Evolutionary conservation across 1,140 invertebrate species (phyloP), one percentile per base, ranked within the genome.

Genomic region (Streblospio benedicti): DNA sequence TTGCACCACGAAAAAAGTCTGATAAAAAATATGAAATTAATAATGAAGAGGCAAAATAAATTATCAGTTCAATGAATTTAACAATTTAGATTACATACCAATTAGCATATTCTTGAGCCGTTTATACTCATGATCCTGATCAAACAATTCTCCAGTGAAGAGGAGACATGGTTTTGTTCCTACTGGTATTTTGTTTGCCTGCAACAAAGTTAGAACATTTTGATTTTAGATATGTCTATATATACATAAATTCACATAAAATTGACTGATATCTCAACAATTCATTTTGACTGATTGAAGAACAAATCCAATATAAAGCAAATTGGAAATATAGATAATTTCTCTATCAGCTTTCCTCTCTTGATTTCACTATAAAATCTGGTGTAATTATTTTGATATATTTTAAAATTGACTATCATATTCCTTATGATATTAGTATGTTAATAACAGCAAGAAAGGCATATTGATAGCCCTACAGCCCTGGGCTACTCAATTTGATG

Each of bases 101-200:
- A 82, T 77, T 35, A 98, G 83, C 18, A 98, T 72, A 74, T 90
- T 96, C 69, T 93, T 92, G 5, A 98, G 78, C 65, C 91, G 83
- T 61, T 84, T 84, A 57, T 89, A 83, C 59, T 93, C 88, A 12
- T 70, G 64, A 49, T 87, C 81, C 61, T 86, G 86, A 31, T 94
- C 87, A 85, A 95, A 98, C 16, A 85, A 79, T 58, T 93, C 87
- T n/a, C 96, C 96, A 79, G 90, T 86, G 69, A 99, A 96, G 20
- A 97, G 70, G 12, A 99, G 76, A 70, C 93, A 89, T 2, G 96
- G 95, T 78, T 98, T 99, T 0, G 85, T 84, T 12, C 91, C 93
- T 28, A 84, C 73, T 1, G 86, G 69, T 27, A 92, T 85, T 79
- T 93, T 94, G 27, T 85, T 83, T 53, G 82, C 83, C 79, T 82